Evolutionary conservation across 2,797 vertebrate genomes (phyloP).

Genomic region (Euthynnus affinis): DNA sequence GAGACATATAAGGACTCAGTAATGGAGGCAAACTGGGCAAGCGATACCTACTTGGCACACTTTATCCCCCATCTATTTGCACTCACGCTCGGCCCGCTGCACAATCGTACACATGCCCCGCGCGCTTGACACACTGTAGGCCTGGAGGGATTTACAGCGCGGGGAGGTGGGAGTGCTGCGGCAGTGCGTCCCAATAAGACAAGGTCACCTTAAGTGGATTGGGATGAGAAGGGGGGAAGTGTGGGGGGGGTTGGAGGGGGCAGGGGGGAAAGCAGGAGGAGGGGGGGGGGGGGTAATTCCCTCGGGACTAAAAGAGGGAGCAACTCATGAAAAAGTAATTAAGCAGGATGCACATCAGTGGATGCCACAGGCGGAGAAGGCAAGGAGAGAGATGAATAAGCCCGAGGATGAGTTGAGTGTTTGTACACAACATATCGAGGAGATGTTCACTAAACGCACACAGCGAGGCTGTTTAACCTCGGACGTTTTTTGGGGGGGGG

Average conservation of each 20-base stretch:
- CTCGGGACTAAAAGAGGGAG: conserved; percentile 68
- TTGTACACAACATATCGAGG: conserved; percentile 47
- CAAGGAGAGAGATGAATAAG: conserved; percentile 38
- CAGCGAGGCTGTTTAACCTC: neutral
- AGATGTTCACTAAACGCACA: neutral
- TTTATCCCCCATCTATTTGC: conserved; percentile 44
- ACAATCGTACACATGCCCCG: conserved; percentile 4
- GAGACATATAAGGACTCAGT: conserved; percentile 31
- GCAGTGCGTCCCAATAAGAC: conserved; percentile 70
- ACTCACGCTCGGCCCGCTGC: conserved; percentile 36
- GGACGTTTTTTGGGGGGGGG: neutral
- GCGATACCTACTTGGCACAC: conserved; percentile 57
- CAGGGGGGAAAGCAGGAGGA: conserved; percentile 7
- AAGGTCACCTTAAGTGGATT: conserved; percentile 81
- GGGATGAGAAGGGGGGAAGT: conserved; percentile 37
- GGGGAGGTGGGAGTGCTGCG: conserved; percentile 58
- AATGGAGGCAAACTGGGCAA: conserved; percentile 57
- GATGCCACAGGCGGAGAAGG: conserved; percentile 64
- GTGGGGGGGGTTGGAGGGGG: neutral
- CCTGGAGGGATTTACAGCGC: conserved; percentile 52
- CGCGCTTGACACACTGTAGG: conserved; percentile 39
- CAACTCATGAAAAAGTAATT: conserved; percentile 82
- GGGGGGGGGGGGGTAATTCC: conserved; percentile 48
- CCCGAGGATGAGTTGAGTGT: conserved; percentile 49
- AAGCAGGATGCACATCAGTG: conserved; percentile 78